Conservation (phyloP, 2,113 vertebrate species). For the Herpetotheres cachinnans region DNA sequence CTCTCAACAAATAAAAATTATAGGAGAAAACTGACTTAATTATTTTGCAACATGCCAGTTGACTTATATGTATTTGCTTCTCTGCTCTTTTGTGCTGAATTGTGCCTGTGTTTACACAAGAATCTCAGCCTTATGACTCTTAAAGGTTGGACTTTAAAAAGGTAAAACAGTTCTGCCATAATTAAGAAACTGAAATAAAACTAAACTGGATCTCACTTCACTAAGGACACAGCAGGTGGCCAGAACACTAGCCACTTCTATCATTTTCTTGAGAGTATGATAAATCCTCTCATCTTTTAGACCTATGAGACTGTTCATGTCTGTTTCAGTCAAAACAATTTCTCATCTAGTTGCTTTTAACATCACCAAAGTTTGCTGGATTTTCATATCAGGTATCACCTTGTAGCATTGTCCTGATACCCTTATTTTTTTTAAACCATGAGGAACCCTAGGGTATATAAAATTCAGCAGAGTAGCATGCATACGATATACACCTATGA, state of each 20-base stretch:
- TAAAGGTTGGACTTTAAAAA: background rate
- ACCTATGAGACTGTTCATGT: background rate
- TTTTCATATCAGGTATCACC: constrained; percentile 31
- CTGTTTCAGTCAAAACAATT: constrained; percentile 44
- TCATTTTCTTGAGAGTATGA: constrained; percentile 25
- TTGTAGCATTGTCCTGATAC: constrained; percentile 32
- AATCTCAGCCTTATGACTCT: background rate
- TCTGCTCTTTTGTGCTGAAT: background rate
- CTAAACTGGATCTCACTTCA: background rate
- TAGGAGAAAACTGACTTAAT: background rate
- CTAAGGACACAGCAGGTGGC: constrained; percentile 29
- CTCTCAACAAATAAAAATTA: background rate
- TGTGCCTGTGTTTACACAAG: background rate
- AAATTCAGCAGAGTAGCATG: constrained; percentile 20
- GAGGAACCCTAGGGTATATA: background rate
- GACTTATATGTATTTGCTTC: background rate
- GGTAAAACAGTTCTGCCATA: background rate
- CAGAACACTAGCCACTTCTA: constrained; percentile 17
- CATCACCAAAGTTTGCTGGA: background rate
- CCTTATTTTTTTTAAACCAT: background rate
- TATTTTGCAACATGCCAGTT: background rate
- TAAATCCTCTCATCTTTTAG: constrained; percentile 52
- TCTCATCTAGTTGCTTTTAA: constrained; percentile 40
- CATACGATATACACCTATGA: background rate
- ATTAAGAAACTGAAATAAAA: constrained; percentile 14